Percentiles rank a stretch among this genome's conserved stretches.
Conservation (phyloP, 2,888 invertebrate genomes). For the Pachydiplax longipennis region DNA sequence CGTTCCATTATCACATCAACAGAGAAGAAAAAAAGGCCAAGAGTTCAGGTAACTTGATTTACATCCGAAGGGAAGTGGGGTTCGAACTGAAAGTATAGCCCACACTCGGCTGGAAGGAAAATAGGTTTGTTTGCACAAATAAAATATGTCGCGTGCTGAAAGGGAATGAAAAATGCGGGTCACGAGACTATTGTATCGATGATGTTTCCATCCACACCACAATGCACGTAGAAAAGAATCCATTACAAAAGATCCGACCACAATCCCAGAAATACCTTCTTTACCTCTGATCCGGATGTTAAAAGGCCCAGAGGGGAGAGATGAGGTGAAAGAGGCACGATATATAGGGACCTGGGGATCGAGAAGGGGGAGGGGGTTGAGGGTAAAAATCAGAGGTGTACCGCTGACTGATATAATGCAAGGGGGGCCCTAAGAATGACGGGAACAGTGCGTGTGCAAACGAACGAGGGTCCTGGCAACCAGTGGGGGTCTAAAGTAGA, state of each 20-base stretch:
- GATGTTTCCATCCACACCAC: background rate
- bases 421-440: background rate
- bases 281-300: background rate
- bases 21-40: too few relatives aligned
- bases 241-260: background rate
- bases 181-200: background rate
- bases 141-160: background rate
- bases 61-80: too few relatives aligned
- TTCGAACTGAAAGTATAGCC: too few relatives aligned
- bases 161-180: background rate
- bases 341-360: background rate
- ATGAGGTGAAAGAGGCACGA: background rate
- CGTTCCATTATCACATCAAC: too few relatives aligned
- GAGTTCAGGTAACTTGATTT: too few relatives aligned
- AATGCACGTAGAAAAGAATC: background rate
- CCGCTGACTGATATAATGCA: slow-evolving; percentile 33
- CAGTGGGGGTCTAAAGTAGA: background rate
- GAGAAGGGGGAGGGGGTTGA: background rate
- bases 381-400: background rate
- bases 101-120: background rate
- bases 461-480: background rate
- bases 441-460: background rate
- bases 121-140: background rate
- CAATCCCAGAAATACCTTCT: background rate
- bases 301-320: background rate